Base-by-base conservation (phyloP, 2,113 vertebrate species). In the Boulengeromyrus knoepffleri region DNA sequence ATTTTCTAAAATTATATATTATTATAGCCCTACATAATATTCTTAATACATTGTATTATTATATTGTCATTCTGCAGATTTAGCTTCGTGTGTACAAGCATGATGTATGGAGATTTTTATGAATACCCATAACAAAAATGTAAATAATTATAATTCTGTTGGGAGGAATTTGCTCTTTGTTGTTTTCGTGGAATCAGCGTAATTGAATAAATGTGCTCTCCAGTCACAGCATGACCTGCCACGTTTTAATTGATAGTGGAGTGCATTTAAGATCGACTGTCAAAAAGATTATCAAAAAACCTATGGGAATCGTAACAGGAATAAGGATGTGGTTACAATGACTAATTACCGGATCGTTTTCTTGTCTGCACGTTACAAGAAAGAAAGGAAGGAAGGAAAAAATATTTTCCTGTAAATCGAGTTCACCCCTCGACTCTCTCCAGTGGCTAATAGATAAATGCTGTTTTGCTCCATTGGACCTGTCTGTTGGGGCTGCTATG, bases 241-340 rank as follows among this genome's bases (percentile, higher is more conserved):
- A 88, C 21, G n/a, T 74, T 74, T 88, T 74, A 74, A 88, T 49
- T 74, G 88, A 50, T 24, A 74, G 7, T 45, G 62, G n/a, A 88
- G 47, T 88, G 58, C 1, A 70, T 88, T 88, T 9, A 74, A 62
- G 24, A 62, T 56, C n/a, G 19, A 88, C 52, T 74, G 88, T 88
- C 19, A 49, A 31, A 74, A 88, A 49, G 36, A 10, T 74, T 13
- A 42, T 47, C 53, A 74, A 70, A 46, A 84, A 88, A 88, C 49
- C 3, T 31, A 46, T 87, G 53, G 56, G 70, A 88, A 84, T 52
- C 49, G 13, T 88, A 56, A 89, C 91, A 88, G 93, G 93, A 94
- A 93, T 93, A 91, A 94, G 93, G 94, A 94, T 94, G 94, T 95
- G 94, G 93, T 95, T 93, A 84, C 90, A 85, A 84, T 90, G 87